phyloP scores from a whole-genome alignment of 2,797 vertebrate species.

The Bradypodion ventrale region DNA sequence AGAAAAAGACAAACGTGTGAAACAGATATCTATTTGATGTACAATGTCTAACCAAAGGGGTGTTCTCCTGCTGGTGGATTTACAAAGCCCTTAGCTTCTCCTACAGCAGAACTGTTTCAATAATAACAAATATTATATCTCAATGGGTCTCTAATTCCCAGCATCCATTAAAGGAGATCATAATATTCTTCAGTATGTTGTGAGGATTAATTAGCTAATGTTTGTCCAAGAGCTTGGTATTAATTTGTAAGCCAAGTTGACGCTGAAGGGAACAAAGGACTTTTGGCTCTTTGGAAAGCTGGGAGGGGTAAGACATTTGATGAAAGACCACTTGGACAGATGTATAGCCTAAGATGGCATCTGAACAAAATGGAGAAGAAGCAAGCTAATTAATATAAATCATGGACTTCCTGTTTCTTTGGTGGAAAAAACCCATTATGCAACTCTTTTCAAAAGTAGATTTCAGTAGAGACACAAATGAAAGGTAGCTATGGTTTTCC shows the following conservation, averaged over 20 bases:
- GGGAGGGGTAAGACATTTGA: conserved; percentile 26
- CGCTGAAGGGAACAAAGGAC: conserved; percentile 49
- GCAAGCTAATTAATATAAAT: conserved; percentile 22
- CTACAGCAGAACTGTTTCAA: not conserved
- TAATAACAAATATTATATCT: not conserved
- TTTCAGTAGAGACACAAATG: not conserved
- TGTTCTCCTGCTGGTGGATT: not conserved
- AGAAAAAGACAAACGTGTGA: not conserved
- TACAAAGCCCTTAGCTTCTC: not conserved
- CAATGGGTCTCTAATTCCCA: not conserved
- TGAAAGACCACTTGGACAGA: conserved; percentile 53
- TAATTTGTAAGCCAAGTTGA: conserved; percentile 64
- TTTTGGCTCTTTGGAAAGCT: conserved; percentile 53
- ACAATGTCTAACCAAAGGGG: not conserved
- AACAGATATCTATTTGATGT: not conserved
- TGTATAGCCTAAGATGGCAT: conserved; percentile 26
- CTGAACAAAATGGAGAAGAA: conserved; percentile 29
- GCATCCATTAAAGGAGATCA: conserved; percentile 1
- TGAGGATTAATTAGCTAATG: conserved; percentile 60
- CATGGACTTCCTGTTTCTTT: not conserved
- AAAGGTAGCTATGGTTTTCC: not conserved
- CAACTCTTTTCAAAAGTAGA: conserved; percentile 3
- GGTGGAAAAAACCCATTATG: not conserved
- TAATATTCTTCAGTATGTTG: conserved; percentile 23
- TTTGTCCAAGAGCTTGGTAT: conserved; percentile 52